A percentile compares a stretch with the other conserved stretches of the same genome.
Evolutionary conservation across 2,888 invertebrate species (phyloP).

Genomic region (Pachycephus smyrnensis): DNA sequence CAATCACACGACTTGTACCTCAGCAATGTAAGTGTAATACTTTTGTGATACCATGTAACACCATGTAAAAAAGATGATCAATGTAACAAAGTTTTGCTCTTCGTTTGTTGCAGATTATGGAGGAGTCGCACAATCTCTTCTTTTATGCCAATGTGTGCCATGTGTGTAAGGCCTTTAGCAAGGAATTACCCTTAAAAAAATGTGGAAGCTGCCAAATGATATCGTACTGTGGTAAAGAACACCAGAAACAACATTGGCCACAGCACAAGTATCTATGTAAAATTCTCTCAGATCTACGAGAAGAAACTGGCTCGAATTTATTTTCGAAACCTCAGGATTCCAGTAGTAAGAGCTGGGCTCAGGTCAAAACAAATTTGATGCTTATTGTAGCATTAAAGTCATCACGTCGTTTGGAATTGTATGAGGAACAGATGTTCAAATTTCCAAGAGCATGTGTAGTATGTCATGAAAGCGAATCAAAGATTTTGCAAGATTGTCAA

Average conservation of each 20-base stretch:
- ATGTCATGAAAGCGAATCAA: slow-evolving; percentile 44
- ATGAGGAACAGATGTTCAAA: slow-evolving; percentile 52
- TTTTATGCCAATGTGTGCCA: slow-evolving; percentile 62
- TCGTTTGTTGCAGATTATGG: neutral
- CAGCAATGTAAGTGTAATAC: no score
- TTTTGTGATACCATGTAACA: no score
- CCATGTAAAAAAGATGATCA: neutral
- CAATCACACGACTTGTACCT: no score
- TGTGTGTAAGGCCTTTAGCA: slow-evolving; percentile 54
- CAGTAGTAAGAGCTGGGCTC: slow-evolving; percentile 36
- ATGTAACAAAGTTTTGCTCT: neutral
- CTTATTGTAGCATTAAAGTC: slow-evolving; percentile 38
- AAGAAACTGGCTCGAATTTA: slow-evolving; percentile 29
- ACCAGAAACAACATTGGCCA: slow-evolving; percentile 60
- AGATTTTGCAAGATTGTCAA: slow-evolving; percentile 43
- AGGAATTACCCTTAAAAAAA: slow-evolving; percentile 47
- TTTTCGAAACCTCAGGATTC: slow-evolving; percentile 27
- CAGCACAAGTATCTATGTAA: slow-evolving; percentile 56
- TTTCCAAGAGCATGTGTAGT: slow-evolving; percentile 53
- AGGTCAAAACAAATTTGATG: slow-evolving; percentile 47
- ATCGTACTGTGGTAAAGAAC: slow-evolving; percentile 56
- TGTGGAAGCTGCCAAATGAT: slow-evolving; percentile 60
- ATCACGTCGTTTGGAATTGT: slow-evolving; percentile 36
- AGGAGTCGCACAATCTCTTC: slow-evolving; percentile 44
- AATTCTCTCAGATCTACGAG: slow-evolving; percentile 37